Conservation (phyloP, 2,797 vertebrate species). For the Xenopus petersii region DNA sequence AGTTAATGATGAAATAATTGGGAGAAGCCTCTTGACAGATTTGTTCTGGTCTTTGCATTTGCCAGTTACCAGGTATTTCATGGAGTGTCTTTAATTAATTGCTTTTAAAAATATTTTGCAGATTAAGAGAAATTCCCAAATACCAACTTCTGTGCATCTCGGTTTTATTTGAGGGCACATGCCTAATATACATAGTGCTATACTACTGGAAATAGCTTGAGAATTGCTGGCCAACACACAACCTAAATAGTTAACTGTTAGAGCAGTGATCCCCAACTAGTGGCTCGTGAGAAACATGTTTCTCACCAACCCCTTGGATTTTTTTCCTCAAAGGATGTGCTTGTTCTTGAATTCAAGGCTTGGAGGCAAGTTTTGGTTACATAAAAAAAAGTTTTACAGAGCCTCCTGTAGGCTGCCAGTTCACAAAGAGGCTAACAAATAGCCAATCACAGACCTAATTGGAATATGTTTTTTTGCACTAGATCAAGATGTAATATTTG, state of each 20-base stretch:
- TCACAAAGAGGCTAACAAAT: neutral
- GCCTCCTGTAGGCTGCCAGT: no score
- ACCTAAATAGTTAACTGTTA: no score
- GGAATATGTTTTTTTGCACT: neutral
- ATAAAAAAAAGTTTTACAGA: no score
- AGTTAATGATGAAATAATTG: slow-evolving; percentile 38
- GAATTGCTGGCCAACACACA: neutral
- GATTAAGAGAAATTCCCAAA: slow-evolving; percentile 15
- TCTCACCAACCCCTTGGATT: no score
- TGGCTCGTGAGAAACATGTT: no score
- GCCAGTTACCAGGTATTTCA: slow-evolving; percentile 20
- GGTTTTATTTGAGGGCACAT: neutral
- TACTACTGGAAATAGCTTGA: slow-evolving; percentile 6
- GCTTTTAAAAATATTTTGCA: slow-evolving; percentile 14
- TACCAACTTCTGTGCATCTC: neutral
- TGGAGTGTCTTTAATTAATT: slow-evolving; percentile 17
- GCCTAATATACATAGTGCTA: slow-evolving; percentile 3
- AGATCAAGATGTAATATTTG: no score
- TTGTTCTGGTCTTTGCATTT: slow-evolving; percentile 20
- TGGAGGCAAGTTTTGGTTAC: no score
- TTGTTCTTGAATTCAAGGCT: no score
- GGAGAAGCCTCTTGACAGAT: slow-evolving; percentile 29
- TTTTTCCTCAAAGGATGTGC: no score
- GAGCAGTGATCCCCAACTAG: no score
- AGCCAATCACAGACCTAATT: neutral